Evolutionary conservation across 2,888 invertebrate species (phyloP), one percentile per base, ranked within the genome.

Genomic region (Junonia oenone): DNA sequence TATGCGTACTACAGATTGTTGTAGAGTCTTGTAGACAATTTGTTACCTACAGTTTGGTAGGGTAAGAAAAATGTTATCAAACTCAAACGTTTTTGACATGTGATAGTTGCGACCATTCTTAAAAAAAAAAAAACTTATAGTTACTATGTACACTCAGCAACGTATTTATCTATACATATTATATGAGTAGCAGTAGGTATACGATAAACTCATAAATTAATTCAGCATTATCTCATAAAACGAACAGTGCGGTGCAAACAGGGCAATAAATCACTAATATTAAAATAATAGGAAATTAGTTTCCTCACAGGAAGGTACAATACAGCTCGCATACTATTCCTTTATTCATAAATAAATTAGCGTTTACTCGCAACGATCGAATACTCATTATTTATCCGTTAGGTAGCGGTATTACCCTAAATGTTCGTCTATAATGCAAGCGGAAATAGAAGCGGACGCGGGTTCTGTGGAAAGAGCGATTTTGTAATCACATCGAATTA

Each of bases 311-410:
- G 33, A 22, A 46, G 38, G 17, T 19, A 53, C 31, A 49, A 56
- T 56, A 40, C 19, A 52, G 33, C 45, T 49, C 56, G 27, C 45
- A 26, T 27, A 56, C 47, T 47, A 47, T 43, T 49, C 50, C 45
- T 55, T 50, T 31, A 40, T 50, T 48, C 37, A 43, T 56, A 52
- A 56, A 48, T 57, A 53, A 57, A 57, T 57, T 52, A 52, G 47
- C 35, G 45, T 45, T 48, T 35, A 14, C 48, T 47, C 37, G 22
- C 35, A 49, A 22, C 52, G 45, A 56, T 56, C 45, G 52, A 45
- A 49, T 53, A 45, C 52, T 53, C 46, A 55, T 49, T 57, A 53
- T 57, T 57, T 49, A 53, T 38, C 45, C 37, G 35, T 38, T 35
- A 53, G 38, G 40, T 54, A 37, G 31, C 29, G 46, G 9, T 35